phyloP scores from a whole-genome alignment of 2,113 vertebrate species.

The Callorhinus ursinus region DNA sequence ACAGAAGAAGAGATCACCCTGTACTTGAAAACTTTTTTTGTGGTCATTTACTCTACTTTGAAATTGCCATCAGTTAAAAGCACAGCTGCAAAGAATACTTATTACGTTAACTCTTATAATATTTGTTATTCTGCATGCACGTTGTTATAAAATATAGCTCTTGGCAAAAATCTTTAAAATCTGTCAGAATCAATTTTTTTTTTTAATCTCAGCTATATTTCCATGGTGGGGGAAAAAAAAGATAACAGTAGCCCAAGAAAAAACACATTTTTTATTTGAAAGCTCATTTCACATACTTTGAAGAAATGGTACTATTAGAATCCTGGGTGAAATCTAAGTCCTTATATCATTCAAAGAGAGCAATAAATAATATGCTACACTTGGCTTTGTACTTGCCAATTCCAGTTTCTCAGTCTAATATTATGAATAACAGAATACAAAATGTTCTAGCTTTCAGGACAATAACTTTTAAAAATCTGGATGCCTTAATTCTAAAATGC shows the following conservation, averaged over 20 bases:
- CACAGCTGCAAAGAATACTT: neutral
- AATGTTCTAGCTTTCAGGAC: constrained; percentile 16
- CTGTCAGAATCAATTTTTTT: constrained; percentile 24
- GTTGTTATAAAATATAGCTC: constrained; percentile 30
- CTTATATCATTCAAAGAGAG: neutral
- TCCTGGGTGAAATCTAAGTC: neutral
- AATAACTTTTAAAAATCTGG: constrained; percentile 20
- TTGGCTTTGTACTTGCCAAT: neutral
- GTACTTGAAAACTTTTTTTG: neutral
- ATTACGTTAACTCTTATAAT: constrained; percentile 36
- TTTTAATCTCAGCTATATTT: neutral
- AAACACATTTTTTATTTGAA: neutral
- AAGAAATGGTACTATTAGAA: constrained; percentile 11
- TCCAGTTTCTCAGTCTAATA: constrained; percentile 30
- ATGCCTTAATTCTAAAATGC: neutral
- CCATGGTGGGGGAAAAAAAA: neutral
- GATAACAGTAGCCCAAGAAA: neutral
- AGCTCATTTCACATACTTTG: neutral
- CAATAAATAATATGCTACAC: neutral
- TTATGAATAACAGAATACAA: neutral
- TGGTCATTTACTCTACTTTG: neutral
- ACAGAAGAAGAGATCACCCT: neutral
- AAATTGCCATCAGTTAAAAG: neutral
- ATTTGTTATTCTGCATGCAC: constrained; percentile 9
- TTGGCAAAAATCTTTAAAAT: constrained; percentile 53